A percentile compares a stretch with the other conserved stretches of the same genome.
Evolutionary conservation across 2,113 vertebrate genomes (phyloP).

Genomic region (Tauraco erythrolophus): DNA sequence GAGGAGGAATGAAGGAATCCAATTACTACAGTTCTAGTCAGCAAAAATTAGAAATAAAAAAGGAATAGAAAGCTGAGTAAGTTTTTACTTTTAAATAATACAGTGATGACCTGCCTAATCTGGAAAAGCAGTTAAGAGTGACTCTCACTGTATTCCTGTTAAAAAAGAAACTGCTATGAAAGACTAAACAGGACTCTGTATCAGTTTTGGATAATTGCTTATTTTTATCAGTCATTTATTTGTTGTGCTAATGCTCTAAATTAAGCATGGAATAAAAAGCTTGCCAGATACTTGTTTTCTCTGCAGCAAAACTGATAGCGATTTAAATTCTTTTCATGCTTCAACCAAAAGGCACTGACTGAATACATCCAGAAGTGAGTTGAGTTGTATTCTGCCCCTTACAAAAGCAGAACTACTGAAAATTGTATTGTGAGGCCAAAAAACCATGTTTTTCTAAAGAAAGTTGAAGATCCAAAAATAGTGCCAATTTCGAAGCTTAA

Average conservation of each 20-base stretch:
- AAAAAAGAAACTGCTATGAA: neutral
- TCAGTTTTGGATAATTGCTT: neutral
- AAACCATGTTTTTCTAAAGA: neutral
- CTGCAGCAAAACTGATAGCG: neutral
- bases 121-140: neutral
- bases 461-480: neutral
- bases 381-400: neutral
- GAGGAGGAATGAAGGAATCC: slow-evolving; percentile 26
- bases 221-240: neutral
- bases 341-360: neutral
- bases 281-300: neutral
- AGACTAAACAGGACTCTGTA: neutral
- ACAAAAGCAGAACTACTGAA: neutral
- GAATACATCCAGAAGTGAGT: neutral
- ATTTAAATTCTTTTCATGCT: neutral
- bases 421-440: neutral
- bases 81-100: neutral
- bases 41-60: slow-evolving; percentile 3
- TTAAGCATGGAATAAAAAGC: neutral
- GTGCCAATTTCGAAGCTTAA: neutral
- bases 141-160: neutral
- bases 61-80: neutral
- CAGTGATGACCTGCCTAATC: neutral
- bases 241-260: neutral
- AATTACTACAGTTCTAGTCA: neutral